Conservation (phyloP, 2,888 invertebrate genomes). For the Frankliniella fusca region DNA sequence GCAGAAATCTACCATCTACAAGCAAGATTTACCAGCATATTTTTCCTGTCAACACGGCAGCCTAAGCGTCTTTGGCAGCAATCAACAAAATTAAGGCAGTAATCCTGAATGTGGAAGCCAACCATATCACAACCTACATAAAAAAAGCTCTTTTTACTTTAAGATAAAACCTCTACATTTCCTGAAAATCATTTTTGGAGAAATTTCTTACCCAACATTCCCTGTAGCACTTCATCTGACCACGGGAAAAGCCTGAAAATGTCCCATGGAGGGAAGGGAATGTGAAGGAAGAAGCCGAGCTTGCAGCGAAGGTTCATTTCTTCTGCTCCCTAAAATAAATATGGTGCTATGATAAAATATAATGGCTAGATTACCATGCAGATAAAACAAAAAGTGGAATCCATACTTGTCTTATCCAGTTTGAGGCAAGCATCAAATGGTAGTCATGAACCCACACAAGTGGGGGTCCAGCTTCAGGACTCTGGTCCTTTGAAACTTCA, state of each 20-base stretch:
- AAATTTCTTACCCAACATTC: constrained; percentile 65
- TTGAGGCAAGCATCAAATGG: constrained; percentile 87
- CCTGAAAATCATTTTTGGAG: background rate
- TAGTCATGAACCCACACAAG: constrained; percentile 94
- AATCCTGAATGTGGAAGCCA: constrained; percentile 86
- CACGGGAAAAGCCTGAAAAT: constrained; percentile 85
- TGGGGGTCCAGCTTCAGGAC: constrained; percentile 52
- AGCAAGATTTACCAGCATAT: constrained; percentile 56
- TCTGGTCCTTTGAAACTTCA: constrained; percentile 36
- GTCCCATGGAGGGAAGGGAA: constrained; percentile 93
- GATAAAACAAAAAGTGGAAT: constrained; percentile 19
- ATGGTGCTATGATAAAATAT: constrained; percentile 33
- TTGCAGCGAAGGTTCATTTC: constrained; percentile 72
- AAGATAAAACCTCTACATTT: constrained; percentile 7
- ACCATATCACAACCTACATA: constrained; percentile 80
- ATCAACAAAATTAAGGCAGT: constrained; percentile 86
- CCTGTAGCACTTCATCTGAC: constrained; percentile 91
- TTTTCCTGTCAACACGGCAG: constrained; percentile 82
- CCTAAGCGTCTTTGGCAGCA: constrained; percentile 84
- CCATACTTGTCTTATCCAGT: constrained; percentile 75
- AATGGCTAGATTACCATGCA: background rate
- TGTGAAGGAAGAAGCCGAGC: constrained; percentile 89
- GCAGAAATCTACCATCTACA: background rate
- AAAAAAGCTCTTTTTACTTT: background rate
- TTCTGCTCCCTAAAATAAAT: constrained; percentile 61